phyloP scores from a whole-genome alignment of 2,888 invertebrate genomes.

The Dasypogon diadema region DNA sequence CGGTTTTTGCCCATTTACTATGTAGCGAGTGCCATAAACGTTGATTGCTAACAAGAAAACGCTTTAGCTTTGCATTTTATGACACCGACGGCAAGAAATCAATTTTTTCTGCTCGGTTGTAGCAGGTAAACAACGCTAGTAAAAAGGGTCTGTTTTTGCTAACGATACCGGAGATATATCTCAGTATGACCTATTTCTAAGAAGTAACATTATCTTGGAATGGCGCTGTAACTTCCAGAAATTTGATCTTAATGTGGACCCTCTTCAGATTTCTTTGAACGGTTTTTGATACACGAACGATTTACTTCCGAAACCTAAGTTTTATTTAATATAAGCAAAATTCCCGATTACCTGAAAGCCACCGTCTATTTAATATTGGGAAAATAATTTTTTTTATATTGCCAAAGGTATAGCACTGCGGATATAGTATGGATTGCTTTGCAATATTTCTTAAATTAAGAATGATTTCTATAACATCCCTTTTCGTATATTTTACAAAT shows the following conservation, averaged over 20 bases:
- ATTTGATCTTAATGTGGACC: conserved; percentile 44
- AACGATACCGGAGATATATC: neutral
- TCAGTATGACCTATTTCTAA: conserved; percentile 20
- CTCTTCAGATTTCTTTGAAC: neutral
- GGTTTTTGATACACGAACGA: neutral
- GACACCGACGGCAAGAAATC: conserved; percentile 8
- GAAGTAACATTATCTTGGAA: conserved; percentile 30
- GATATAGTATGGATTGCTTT: too few species aligned
- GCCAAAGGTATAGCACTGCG: too few species aligned
- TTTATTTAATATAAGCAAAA: neutral
- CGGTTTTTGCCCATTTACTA: conserved; percentile 9
- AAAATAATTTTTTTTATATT: too few species aligned
- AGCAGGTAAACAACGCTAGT: conserved; percentile 2
- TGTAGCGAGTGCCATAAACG: conserved; percentile 20
- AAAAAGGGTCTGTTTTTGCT: neutral
- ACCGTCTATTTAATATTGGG: too few species aligned
- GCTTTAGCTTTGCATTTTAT: conserved; percentile 41
- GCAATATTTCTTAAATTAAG: too few species aligned
- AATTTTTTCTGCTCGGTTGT: conserved; percentile 13
- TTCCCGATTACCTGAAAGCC: neutral
- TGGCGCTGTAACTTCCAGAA: conserved; percentile 29
- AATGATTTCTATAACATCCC: too few species aligned
- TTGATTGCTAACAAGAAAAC: conserved; percentile 41
- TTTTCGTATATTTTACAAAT: too few species aligned
- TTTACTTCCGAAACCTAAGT: neutral